These are phyloP conservation scores for Naja naja DNA, from an alignment of 2,113 vertebrate genomes.

Conservation along the genomic window DNA sequence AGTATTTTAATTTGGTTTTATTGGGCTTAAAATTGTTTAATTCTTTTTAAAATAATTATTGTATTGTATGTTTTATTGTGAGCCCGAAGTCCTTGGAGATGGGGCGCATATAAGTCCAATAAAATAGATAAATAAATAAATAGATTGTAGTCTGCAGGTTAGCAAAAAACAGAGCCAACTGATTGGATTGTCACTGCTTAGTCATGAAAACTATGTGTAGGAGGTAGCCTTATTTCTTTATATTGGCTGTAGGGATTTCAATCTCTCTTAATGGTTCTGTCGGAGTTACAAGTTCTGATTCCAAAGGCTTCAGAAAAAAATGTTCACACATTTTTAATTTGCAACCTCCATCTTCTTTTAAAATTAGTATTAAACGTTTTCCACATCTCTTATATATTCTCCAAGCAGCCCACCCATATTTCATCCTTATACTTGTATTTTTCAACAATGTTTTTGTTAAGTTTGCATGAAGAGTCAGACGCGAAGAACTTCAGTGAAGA, in stretches of 20 bases:
- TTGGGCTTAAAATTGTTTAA: no score
- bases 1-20: no score
- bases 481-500: no score
- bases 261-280: not conserved
- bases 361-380: not conserved
- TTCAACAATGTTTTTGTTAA: conserved; percentile 1
- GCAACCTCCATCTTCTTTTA: not conserved
- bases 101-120: no score
- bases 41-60: no score
- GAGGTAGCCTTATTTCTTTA: not conserved
- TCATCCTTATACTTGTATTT: not conserved
- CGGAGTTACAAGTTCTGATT: conserved; percentile 14
- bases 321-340: conserved; percentile 7
- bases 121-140: no score
- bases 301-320: conserved; percentile 3
- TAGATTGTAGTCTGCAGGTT: not conserved
- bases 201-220: not conserved
- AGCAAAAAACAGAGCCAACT: not conserved
- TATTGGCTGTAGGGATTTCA: not conserved
- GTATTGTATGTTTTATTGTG: no score
- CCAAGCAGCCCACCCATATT: conserved; percentile 16
- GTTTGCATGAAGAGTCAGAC: no score
- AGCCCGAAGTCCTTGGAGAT: no score
- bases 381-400: conserved; percentile 15
- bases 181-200: not conserved